Base-by-base conservation (phyloP, 2,113 vertebrate genomes). In the Carassius carassius region DNA sequence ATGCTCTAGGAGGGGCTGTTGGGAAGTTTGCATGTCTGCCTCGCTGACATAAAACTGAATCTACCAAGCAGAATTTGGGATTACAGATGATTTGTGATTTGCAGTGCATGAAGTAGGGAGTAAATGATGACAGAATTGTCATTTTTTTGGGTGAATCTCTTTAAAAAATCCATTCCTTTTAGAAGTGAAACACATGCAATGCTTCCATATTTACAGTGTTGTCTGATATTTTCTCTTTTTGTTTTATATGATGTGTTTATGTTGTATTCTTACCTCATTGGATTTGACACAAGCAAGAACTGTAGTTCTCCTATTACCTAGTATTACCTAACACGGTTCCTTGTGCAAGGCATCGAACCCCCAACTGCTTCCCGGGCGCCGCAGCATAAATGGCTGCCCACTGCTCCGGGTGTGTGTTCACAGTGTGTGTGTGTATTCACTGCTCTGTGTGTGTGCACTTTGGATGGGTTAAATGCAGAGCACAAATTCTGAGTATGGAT, bases 11-110 rank as follows among this genome's bases (percentile, higher is more conserved):
- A 44, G 58, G 25, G 17, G 23, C 58, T 56, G 10, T 21, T 51
- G 51, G 76, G 13, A 83, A 62, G 58, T 73, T 69, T 60, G 54
- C 75, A 84, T 49, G 70, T 81, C 25, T 51, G 44, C 17, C 10
- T 81, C 17, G 29, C 16, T 19, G 37, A 60, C 79, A 62, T 44
- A 41, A 29, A 56, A 78, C 23, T 6, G n/a, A 69, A 77, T 44
- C 9, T 65, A 23, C 63, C 54, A 8, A 69, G 19, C n/a, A 14
- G 23, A 69, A 69, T 81, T 51, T 19, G 41, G 63, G 47, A 25
- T 32, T 81, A 60, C 78, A 29, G 16, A 49, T 79, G 4, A 16
- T 81, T 75, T 75, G 72, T 72, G 19, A n/a, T 13, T 78, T 37
- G 32, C 5, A 37, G 37, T 41, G 37, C 37, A 7, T 41, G 37